These are phyloP conservation scores for Gyrodactylus bullatarudis DNA, from an alignment of 1,140 invertebrate genomes.

Conservation along the genomic window DNA sequence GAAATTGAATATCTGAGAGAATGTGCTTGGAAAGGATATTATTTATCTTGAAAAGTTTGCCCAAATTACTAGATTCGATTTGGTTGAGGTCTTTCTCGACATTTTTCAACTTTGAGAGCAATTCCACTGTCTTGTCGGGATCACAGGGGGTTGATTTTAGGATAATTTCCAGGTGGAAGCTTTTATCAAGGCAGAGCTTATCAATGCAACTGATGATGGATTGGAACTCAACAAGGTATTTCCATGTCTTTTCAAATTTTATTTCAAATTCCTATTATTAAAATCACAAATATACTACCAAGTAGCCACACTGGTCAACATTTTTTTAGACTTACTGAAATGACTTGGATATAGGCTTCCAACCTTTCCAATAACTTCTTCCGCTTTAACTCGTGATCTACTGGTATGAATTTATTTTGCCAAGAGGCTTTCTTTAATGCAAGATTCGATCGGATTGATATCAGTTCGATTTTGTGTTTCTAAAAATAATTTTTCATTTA, in stretches of 20 bases:
- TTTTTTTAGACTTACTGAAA: neutral
- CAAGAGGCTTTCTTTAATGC: too few species aligned
- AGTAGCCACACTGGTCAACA: neutral
- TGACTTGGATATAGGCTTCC: neutral
- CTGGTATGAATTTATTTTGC: neutral
- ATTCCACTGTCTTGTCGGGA: neutral
- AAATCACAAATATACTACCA: too few species aligned
- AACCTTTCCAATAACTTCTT: neutral
- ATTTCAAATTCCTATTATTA: neutral
- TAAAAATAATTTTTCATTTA: too few species aligned
- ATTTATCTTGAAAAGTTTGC: neutral
- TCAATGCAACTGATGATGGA: neutral
- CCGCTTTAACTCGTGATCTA: neutral
- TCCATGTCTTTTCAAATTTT: neutral
- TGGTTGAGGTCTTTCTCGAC: neutral
- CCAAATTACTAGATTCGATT: neutral
- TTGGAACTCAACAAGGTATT: neutral
- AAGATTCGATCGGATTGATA: too few species aligned
- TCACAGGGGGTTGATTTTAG: neutral
- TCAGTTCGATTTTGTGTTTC: too few species aligned
- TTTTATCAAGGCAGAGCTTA: neutral
- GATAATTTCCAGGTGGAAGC: neutral
- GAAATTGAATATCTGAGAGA: neutral
- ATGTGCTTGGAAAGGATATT: neutral
- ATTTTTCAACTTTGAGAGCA: neutral